Conservation (phyloP, 92 coral and sea anemone species). For the Diadumene lineata region DNA sequence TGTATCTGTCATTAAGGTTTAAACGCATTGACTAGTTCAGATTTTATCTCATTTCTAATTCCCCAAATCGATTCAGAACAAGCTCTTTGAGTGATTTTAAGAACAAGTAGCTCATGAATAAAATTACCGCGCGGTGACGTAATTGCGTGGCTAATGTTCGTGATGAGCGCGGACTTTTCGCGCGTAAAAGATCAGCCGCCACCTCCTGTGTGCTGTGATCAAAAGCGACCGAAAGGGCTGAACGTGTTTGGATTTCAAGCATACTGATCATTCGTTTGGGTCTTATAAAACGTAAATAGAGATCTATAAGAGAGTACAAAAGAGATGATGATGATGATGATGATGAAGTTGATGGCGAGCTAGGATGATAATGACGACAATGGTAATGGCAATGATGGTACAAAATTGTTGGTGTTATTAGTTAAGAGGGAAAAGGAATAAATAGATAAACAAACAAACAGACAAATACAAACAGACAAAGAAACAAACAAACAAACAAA, state of each 20-base stretch:
- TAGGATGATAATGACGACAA: too few relatives aligned
- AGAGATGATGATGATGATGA: too few relatives aligned
- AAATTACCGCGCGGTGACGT: background rate
- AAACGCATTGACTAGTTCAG: conserved; percentile 1
- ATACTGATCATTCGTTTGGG: background rate
- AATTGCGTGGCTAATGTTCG: background rate
- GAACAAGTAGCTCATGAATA: background rate
- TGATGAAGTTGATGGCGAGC: too few relatives aligned
- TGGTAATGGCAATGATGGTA: too few relatives aligned
- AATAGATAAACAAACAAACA: too few relatives aligned
- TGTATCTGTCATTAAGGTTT: conserved; percentile 4
- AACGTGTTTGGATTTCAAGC: background rate
- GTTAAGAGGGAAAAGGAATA: too few relatives aligned
- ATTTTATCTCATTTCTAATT: background rate
- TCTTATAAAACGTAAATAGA: too few relatives aligned
- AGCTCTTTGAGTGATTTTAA: background rate
- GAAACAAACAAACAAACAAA: too few relatives aligned
- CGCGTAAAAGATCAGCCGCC: background rate
- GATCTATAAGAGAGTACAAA: too few relatives aligned
- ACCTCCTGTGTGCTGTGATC: background rate
- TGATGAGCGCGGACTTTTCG: background rate
- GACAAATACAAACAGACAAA: too few relatives aligned
- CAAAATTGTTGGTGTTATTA: too few relatives aligned
- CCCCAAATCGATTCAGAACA: background rate
- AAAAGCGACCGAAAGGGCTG: background rate